These are phyloP conservation scores for Chloroclystis v-ata DNA, from an alignment of 2,888 invertebrate species.

Conservation along the genomic window DNA sequence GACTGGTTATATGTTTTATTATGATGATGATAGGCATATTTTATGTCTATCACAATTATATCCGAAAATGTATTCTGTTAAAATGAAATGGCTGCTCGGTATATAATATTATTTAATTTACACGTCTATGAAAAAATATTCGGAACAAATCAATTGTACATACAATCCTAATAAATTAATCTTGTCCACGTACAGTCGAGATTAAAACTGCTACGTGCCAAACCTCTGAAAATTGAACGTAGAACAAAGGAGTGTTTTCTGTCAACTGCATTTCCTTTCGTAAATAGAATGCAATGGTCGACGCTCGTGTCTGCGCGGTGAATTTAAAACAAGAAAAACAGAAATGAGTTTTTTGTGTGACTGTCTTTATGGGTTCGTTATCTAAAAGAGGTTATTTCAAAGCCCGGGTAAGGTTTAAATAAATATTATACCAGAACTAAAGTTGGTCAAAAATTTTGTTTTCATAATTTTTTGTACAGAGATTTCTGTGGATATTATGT, in stretches of 20 bases:
- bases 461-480: too few relatives aligned
- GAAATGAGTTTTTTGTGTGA: constrained; percentile 35
- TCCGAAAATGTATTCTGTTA: too few relatives aligned
- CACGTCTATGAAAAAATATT: too few relatives aligned
- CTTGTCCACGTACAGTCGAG: constrained; percentile 26
- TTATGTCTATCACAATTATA: too few relatives aligned
- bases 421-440: too few relatives aligned
- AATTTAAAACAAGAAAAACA: constrained; percentile 44
- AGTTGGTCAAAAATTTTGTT: too few relatives aligned
- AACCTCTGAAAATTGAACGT: constrained; percentile 32
- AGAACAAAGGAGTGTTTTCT: constrained; percentile 67
- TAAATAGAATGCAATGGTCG: constrained; percentile 60
- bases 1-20: too few relatives aligned
- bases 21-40: too few relatives aligned
- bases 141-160: constrained; percentile 9
- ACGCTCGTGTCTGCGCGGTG: constrained; percentile 45
- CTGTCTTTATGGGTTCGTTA: constrained; percentile 32
- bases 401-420: background rate
- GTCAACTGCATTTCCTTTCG: constrained; percentile 66
- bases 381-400: constrained; percentile 15
- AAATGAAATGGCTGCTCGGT: too few relatives aligned
- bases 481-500: too few relatives aligned
- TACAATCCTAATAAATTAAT: constrained; percentile 29
- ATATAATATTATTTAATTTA: too few relatives aligned
- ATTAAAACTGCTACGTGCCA: constrained; percentile 34